These are phyloP conservation scores for Chloroceryle inda DNA, from an alignment of 2,797 vertebrate species.

Conservation along the genomic window DNA sequence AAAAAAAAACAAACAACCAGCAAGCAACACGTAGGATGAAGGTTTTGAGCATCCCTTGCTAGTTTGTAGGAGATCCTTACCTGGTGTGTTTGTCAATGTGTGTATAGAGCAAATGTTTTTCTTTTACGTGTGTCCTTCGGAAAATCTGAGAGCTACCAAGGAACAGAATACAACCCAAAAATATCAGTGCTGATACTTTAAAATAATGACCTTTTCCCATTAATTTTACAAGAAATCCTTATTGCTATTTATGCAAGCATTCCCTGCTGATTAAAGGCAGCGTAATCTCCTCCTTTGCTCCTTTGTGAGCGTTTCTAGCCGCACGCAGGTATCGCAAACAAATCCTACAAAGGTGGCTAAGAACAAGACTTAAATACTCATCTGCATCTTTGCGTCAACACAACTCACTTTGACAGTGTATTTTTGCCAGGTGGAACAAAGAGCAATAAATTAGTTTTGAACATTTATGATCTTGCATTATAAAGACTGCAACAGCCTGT, in stretches of 20 bases:
- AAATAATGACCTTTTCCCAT: neutral
- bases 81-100: neutral
- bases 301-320: neutral
- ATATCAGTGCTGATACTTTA: neutral
- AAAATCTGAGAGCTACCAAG: neutral
- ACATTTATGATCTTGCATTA: slow-evolving; percentile 76
- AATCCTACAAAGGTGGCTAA: slow-evolving; percentile 29
- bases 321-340: slow-evolving; percentile 2
- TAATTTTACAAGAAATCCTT: neutral
- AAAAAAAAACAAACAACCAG: neutral
- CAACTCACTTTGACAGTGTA: slow-evolving; percentile 59
- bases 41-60: rapidly evolving
- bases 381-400: slow-evolving; percentile 38
- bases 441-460: slow-evolving; percentile 78
- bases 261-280: neutral
- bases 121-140: rapidly evolving
- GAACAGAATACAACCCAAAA: neutral
- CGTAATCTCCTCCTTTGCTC: neutral
- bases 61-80: neutral
- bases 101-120: neutral
- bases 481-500: slow-evolving; percentile 72
- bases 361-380: slow-evolving; percentile 41
- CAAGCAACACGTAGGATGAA: neutral
- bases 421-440: slow-evolving; percentile 76
- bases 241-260: neutral